Conservation (phyloP, 1,140 invertebrate genomes). For the Riptortus pedestris region DNA sequence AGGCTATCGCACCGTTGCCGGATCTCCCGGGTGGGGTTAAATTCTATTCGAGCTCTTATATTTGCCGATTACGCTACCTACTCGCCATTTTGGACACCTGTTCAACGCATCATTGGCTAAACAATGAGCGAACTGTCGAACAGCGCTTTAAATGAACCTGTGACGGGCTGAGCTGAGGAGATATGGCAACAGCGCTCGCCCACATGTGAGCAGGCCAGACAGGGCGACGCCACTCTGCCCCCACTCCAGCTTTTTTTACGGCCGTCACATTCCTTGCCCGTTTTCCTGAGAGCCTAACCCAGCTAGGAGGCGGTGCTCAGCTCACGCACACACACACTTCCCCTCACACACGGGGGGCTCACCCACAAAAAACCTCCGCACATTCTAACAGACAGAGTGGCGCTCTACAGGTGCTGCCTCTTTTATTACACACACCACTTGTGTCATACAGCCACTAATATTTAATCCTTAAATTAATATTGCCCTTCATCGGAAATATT, state of each 20-base stretch:
- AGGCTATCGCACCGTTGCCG: conserved; percentile 35
- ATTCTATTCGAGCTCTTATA: neutral
- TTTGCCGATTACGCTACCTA: neutral
- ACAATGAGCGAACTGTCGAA: conserved; percentile 21
- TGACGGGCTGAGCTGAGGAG: conserved; percentile 40
- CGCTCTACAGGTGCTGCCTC: too few species aligned
- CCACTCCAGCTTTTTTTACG: conserved; percentile 22
- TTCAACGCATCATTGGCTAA: neutral
- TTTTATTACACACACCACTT: too few species aligned
- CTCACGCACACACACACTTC: too few species aligned
- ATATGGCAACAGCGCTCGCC: conserved; percentile 50
- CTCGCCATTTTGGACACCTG: neutral
- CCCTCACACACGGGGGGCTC: too few species aligned
- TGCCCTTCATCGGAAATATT: too few species aligned
- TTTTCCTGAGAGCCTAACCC: neutral
- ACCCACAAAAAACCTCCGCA: too few species aligned
- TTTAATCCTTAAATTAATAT: too few species aligned
- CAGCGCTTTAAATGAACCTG: conserved; percentile 34
- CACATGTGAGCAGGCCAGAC: conserved; percentile 61
- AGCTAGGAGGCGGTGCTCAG: too few species aligned
- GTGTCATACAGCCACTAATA: too few species aligned
- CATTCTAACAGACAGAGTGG: too few species aligned
- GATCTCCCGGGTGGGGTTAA: conserved; percentile 26
- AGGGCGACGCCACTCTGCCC: conserved; percentile 48
- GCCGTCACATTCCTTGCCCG: conserved; percentile 19